Evolutionary conservation across 53 echinoderm and acorn worm species (phyloP), one percentile per base, ranked within the genome.

Genomic region (Echinometra lucunter): DNA sequence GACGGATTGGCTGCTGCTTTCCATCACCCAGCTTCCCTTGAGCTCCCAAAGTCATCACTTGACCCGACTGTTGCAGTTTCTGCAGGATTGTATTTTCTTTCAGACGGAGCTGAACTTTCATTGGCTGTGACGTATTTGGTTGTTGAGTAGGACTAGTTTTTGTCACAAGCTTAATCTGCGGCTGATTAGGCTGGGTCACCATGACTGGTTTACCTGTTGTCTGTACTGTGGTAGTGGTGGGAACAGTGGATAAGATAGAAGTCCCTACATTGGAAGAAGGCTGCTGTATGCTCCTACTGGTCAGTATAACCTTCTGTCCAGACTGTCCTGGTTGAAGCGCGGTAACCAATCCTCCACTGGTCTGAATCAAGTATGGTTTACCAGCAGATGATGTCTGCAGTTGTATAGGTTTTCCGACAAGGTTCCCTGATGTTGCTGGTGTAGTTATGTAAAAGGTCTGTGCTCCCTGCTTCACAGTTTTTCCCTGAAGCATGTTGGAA

Each of bases 91-190:
- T 96, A 28, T 92, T 90, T 88, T 98, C 98, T 95, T 97, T 95
- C 49, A 98, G 96, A 60, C 97, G 97, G 45, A 98, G 67, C 89
- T 97, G 98, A n/a, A 98, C 87, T 16, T 96, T 96, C 78, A 98
- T 96, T 47, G 98, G 98, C 66, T 98, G 98, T 70, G 94, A 69
- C 9, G 82, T 56, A 7, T 57, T 93, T 32, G 34, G 37, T 40
- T 93, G 93, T n/a, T 93, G 93, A 18, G 37, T 60, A 13, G 93
- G 82, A 93, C 93, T 93, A 7, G 93, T 57, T 25, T 93, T 75
- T 23, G 93, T 93, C 32, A 93, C 57, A 80, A 93, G 27, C 37
- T 81, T 93, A 19, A 80, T 37, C 80, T 75, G 93, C 0, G 80
- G 80, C 57, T 47, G 93, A 38, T 45, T 93, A 57, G 49, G 93